These are phyloP conservation scores for Epinotia demarniana DNA, from an alignment of 2,888 invertebrate species.

Conservation along the genomic window DNA sequence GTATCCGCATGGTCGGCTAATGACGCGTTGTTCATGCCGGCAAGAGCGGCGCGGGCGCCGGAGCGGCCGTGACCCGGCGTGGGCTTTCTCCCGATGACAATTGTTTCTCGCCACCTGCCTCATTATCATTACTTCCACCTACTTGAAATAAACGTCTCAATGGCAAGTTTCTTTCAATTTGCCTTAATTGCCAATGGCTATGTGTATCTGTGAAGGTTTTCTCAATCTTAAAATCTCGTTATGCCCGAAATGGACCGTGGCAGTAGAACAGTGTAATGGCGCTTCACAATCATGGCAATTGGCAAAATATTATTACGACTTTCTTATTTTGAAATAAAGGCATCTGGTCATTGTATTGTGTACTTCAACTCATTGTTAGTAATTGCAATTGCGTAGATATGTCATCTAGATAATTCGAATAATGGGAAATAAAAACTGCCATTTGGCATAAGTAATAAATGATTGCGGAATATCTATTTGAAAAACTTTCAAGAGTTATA, in stretches of 20 bases:
- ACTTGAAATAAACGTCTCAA: slow-evolving; percentile 39
- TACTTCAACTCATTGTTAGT: background rate
- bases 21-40: slow-evolving; percentile 25
- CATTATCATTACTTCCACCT: slow-evolving; percentile 45
- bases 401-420: slow-evolving; percentile 5
- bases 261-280: background rate
- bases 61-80: slow-evolving; percentile 37
- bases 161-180: slow-evolving; percentile 43
- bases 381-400: background rate
- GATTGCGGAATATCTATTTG: slow-evolving; percentile 3
- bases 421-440: slow-evolving; percentile 1
- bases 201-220: slow-evolving; percentile 31
- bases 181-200: slow-evolving; percentile 36
- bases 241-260: slow-evolving; percentile 22
- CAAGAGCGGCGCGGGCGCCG: slow-evolving; percentile 16
- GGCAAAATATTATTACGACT: slow-evolving; percentile 10
- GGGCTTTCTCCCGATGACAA: slow-evolving; percentile 43
- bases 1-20: slow-evolving; percentile 22
- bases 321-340: slow-evolving; percentile 7
- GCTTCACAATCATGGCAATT: slow-evolving; percentile 1
- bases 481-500: slow-evolving; percentile 6
- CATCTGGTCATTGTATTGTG: background rate
- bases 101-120: slow-evolving; percentile 43
- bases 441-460: slow-evolving; percentile 19
- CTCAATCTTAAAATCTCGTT: slow-evolving; percentile 38